Conservation (phyloP, 2,113 vertebrate genomes). For the Heterotilapia buettikoferi region DNA sequence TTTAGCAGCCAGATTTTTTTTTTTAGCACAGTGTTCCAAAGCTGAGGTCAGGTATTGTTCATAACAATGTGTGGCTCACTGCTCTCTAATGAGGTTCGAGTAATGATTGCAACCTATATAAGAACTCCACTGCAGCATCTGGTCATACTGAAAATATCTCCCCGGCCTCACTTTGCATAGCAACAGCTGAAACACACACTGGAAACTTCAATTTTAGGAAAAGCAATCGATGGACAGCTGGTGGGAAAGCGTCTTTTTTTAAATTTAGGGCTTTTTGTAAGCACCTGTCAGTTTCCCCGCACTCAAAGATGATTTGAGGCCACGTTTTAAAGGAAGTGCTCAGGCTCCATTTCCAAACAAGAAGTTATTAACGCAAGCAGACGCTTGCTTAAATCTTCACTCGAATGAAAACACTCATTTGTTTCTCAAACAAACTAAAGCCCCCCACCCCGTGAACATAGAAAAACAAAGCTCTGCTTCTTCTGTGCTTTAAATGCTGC, state of each 20-base stretch:
- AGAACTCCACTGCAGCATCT: slow-evolving; percentile 23
- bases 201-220: background rate
- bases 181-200: background rate
- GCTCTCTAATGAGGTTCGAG: slow-evolving; percentile 50
- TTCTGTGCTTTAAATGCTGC: background rate
- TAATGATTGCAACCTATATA: slow-evolving; percentile 53
- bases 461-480: background rate
- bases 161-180: background rate
- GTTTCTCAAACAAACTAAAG: slow-evolving; percentile 41
- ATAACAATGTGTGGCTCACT: slow-evolving; percentile 40
- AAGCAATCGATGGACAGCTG: background rate
- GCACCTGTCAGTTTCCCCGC: background rate
- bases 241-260: background rate
- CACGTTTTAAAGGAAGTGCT: slow-evolving; percentile 34
- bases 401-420: slow-evolving; percentile 37
- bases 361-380: background rate
- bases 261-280: background rate
- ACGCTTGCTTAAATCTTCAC: slow-evolving; percentile 13
- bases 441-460: background rate
- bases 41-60: slow-evolving; percentile 45
- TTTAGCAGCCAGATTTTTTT: slow-evolving; percentile 30
- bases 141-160: slow-evolving; percentile 41
- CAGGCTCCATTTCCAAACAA: slow-evolving; percentile 41
- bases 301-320: slow-evolving; percentile 21
- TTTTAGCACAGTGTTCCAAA: slow-evolving; percentile 26